A percentile compares a stretch with the other conserved stretches of the same genome.
phyloP scores from a whole-genome alignment of 2,113 vertebrate species.

The Copsychus sechellarum region DNA sequence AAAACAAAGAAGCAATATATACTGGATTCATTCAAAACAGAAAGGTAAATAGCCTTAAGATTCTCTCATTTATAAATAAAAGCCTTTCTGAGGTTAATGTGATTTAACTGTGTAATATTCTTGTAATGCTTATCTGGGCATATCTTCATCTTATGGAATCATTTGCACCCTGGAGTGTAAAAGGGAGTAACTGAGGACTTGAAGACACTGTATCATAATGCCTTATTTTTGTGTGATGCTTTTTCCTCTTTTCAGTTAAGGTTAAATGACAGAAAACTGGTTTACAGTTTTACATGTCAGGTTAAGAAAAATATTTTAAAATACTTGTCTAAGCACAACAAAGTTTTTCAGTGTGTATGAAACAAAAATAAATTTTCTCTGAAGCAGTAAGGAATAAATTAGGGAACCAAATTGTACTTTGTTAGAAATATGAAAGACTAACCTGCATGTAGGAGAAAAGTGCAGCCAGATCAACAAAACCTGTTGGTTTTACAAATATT shows the following conservation, averaged over 20 bases:
- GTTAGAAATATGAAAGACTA: not conserved
- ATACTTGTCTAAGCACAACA: not conserved
- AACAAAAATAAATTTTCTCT: not conserved
- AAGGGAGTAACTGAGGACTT: not conserved
- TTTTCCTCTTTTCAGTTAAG: not conserved
- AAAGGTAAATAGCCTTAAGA: slow-evolving; percentile 74
- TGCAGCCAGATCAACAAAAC: not conserved
- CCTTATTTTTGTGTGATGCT: not conserved
- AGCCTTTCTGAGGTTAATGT: not conserved
- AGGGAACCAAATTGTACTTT: not conserved
- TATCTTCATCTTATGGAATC: not conserved
- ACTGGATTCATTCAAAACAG: slow-evolving; percentile 84
- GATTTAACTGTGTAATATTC: not conserved
- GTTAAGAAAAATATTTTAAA: not conserved
- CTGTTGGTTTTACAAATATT: not conserved
- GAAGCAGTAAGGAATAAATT: not conserved
- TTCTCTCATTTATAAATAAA: not conserved
- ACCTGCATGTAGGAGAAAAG: not conserved
- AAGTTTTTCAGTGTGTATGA: not conserved
- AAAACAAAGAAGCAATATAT: slow-evolving; percentile 87
- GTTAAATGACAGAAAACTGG: not conserved
- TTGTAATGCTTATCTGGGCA: not conserved
- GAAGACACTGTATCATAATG: not conserved
- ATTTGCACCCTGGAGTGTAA: not conserved
- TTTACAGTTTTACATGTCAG: not conserved